phyloP scores from a whole-genome alignment of 1,140 invertebrate genomes.

The Drosophila parvula region DNA sequence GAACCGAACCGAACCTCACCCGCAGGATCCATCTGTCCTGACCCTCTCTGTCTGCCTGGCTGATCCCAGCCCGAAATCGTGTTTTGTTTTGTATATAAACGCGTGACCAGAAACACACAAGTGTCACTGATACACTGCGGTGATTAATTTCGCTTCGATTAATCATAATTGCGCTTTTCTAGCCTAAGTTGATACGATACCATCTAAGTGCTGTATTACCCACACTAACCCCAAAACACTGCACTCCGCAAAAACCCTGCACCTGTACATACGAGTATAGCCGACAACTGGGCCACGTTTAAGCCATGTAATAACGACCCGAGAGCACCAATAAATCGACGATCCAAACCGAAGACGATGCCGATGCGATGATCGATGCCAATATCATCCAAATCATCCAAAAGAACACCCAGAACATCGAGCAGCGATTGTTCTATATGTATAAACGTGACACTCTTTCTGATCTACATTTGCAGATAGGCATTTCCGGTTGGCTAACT shows the following conservation, averaged over 20 bases:
- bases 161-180: slow-evolving; percentile 52
- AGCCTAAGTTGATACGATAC: slow-evolving; percentile 51
- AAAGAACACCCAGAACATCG: slow-evolving; percentile 7
- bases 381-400: slow-evolving; percentile 18
- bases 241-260: slow-evolving; percentile 37
- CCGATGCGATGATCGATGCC: slow-evolving; percentile 14
- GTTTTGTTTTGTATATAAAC: slow-evolving; percentile 20
- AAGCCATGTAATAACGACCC: slow-evolving; percentile 1
- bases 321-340: neutral
- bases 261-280: slow-evolving; percentile 62
- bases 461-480: slow-evolving; percentile 90
- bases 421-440: slow-evolving; percentile 22
- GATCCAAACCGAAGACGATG: slow-evolving; percentile 11
- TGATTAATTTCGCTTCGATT: slow-evolving; percentile 66
- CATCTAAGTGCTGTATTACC: slow-evolving; percentile 58
- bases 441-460: slow-evolving; percentile 51
- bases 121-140: slow-evolving; percentile 23
- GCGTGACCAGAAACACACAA: slow-evolving; percentile 12
- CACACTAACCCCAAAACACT: slow-evolving; percentile 55
- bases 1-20: slow-evolving; percentile 3
- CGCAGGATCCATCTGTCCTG: slow-evolving; percentile 2
- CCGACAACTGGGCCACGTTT: slow-evolving; percentile 7
- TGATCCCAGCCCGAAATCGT: slow-evolving; percentile 19
- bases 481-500: slow-evolving; percentile 93
- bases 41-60: neutral